Conservation (phyloP, 2,797 vertebrate species). For the Thamnophis elegans region DNA sequence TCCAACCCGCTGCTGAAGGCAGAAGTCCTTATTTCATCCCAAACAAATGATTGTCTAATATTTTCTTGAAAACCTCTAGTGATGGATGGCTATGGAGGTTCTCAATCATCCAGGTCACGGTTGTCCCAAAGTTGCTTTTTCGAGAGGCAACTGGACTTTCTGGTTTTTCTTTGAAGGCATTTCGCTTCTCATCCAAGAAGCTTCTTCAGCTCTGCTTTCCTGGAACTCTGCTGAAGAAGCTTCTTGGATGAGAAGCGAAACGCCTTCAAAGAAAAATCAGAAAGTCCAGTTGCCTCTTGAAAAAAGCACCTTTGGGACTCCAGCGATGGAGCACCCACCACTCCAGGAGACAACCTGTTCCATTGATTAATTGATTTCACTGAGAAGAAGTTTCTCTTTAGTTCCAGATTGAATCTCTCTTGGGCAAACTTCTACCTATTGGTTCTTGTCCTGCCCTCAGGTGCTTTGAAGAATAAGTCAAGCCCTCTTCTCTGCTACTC, state of each 20-base stretch:
- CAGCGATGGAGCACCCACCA: background rate
- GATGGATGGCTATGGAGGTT: background rate
- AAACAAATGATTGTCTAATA: background rate
- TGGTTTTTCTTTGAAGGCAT: too few relatives aligned
- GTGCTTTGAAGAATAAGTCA: background rate
- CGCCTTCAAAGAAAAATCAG: too few relatives aligned
- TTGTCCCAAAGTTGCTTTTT: too few relatives aligned
- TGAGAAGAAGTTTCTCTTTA: background rate
- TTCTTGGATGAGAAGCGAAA: too few relatives aligned
- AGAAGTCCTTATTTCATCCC: background rate
- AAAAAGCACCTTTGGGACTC: too few relatives aligned
- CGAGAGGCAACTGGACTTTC: too few relatives aligned
- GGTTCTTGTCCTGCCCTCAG: background rate
- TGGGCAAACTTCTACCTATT: background rate
- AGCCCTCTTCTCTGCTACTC: background rate
- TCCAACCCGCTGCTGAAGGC: too few relatives aligned
- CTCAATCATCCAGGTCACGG: too few relatives aligned
- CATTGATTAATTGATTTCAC: background rate
- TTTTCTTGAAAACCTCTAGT: background rate
- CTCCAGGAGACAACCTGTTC: background rate
- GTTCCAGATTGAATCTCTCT: background rate
- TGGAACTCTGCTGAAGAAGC: too few relatives aligned
- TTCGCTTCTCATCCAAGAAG: too few relatives aligned
- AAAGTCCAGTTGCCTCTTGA: too few relatives aligned
- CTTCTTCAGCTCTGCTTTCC: too few relatives aligned